Percentiles rank a stretch among this genome's conserved stretches.
Evolutionary conservation across 1,140 invertebrate species (phyloP).

Genomic region (Drosophila teissieri): DNA sequence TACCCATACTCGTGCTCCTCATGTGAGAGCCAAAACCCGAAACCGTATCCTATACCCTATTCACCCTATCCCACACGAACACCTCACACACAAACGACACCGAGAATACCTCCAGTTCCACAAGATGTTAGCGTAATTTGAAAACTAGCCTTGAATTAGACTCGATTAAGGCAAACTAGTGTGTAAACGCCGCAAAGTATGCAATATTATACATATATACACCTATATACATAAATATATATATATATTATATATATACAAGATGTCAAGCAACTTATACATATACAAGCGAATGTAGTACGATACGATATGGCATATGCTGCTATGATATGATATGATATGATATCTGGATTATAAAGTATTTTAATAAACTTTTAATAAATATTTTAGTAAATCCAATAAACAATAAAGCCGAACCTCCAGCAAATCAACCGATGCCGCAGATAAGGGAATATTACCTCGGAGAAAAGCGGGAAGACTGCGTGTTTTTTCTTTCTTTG

Average conservation of each 20-base stretch:
- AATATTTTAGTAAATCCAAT: slow-evolving; percentile 79
- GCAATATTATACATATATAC: slow-evolving; percentile 74
- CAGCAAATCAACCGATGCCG: slow-evolving; percentile 22
- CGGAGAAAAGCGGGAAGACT: slow-evolving; percentile 17
- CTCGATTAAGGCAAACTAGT: slow-evolving; percentile 66
- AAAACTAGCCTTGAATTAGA: slow-evolving; percentile 77
- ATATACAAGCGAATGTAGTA: slow-evolving; percentile 53
- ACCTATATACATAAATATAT: slow-evolving; percentile 47
- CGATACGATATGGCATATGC: slow-evolving; percentile 62
- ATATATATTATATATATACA: slow-evolving; percentile 60
- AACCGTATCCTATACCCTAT: slow-evolving; percentile 1
- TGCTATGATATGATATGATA: slow-evolving; percentile 18
- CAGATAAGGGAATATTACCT: neutral
- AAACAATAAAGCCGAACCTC: slow-evolving; percentile 34
- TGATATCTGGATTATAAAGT: slow-evolving; percentile 76
- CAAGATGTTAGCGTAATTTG: slow-evolving; percentile 67
- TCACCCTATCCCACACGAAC: neutral
- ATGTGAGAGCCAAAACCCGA: slow-evolving; percentile 1
- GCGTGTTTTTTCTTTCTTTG: slow-evolving; percentile 42
- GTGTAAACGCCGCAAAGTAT: slow-evolving; percentile 79
- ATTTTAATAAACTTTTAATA: slow-evolving; percentile 83
- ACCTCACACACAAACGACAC: slow-evolving; percentile 21
- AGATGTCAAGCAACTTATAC: slow-evolving; percentile 50
- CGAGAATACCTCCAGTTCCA: slow-evolving; percentile 68
- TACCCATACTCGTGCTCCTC: slow-evolving; percentile 17